Conservation (phyloP, 2,888 invertebrate genomes). For the Dasypogon diadema region DNA sequence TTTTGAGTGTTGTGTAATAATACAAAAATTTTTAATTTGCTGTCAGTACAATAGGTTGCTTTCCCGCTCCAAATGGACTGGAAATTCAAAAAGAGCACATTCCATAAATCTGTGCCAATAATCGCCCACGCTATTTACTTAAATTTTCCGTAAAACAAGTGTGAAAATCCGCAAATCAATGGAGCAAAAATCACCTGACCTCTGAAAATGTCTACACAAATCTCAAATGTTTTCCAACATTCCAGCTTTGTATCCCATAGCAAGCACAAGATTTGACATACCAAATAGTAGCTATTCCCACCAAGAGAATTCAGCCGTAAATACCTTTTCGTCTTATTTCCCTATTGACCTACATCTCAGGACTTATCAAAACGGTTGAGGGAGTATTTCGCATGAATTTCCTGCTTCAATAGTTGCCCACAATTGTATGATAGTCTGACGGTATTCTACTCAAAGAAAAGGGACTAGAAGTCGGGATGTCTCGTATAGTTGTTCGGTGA, state of each 20-base stretch:
- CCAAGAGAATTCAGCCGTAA: conserved; percentile 12
- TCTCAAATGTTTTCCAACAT: conserved; percentile 22
- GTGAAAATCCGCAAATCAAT: neutral
- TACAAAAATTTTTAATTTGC: too few species aligned
- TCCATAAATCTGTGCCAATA: too few species aligned
- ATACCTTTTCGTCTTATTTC: conserved; percentile 38
- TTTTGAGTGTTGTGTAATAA: too few species aligned
- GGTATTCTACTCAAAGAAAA: too few species aligned
- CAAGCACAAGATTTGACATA: conserved; percentile 16
- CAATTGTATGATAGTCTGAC: neutral
- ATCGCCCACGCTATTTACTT: neutral
- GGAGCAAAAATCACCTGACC: conserved; percentile 28
- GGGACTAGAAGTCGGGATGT: neutral
- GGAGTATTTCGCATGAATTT: conserved; percentile 21
- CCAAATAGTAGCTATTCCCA: neutral
- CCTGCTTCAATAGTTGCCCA: conserved; percentile 19
- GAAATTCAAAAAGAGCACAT: too few species aligned
- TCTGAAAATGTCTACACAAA: neutral
- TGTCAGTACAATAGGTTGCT: too few species aligned
- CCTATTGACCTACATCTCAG: conserved; percentile 40
- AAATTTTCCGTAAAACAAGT: neutral
- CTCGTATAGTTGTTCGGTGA: neutral
- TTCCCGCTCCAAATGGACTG: too few species aligned
- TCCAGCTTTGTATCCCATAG: neutral
- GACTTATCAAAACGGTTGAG: conserved; percentile 33